Percentiles rank a stretch among this genome's conserved stretches.
Conservation (phyloP, 2,797 vertebrate genomes). For the Anguilla megastoma region DNA sequence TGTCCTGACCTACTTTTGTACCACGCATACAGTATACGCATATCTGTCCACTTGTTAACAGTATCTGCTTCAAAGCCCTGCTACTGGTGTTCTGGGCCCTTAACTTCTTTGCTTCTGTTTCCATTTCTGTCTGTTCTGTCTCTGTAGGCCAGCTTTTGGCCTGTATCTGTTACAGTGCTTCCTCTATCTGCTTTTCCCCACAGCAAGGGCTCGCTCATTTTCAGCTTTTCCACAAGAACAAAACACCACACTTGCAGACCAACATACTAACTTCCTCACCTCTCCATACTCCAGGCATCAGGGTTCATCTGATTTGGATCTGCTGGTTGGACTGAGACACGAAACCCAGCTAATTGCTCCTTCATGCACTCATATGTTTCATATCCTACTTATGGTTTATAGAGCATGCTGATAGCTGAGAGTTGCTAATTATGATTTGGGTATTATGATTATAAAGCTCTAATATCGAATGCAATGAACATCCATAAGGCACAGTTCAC, state of each 20-base stretch:
- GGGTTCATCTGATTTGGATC: background rate
- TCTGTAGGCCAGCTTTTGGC: background rate
- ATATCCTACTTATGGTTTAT: background rate
- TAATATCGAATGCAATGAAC: background rate
- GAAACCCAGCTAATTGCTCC: background rate
- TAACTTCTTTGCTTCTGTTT: background rate
- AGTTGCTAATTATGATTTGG: background rate
- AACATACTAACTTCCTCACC: background rate
- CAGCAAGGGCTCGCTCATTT: background rate
- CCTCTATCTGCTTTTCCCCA: background rate
- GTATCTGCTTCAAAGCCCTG: slow-evolving; percentile 1
- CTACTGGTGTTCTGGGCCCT: background rate
- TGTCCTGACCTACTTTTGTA: background rate
- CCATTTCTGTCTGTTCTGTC: background rate
- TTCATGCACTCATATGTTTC: background rate
- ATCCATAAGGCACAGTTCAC: background rate
- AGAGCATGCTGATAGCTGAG: background rate
- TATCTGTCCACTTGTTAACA: background rate
- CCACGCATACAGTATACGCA: background rate
- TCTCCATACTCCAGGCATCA: background rate
- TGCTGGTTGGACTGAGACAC: background rate
- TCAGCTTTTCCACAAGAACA: background rate
- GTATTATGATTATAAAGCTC: background rate
- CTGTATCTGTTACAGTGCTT: background rate
- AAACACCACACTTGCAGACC: background rate